These are phyloP conservation scores for Paramormyrops kingsleyae DNA, from an alignment of 2,113 vertebrate genomes.

Conservation along the genomic window DNA sequence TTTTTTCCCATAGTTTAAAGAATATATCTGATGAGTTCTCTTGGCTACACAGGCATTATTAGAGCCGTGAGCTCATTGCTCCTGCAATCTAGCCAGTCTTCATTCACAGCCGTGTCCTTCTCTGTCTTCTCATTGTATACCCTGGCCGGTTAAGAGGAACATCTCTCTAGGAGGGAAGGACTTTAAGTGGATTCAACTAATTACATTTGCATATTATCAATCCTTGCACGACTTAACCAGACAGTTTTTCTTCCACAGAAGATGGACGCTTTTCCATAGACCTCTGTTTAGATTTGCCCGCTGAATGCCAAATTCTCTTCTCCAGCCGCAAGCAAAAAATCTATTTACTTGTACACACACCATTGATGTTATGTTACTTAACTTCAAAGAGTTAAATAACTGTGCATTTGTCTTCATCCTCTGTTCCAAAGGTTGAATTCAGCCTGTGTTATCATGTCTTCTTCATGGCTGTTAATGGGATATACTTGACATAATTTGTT, in stretches of 20 bases:
- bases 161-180: slow-evolving; percentile 10
- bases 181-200: not conserved
- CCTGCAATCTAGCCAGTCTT: not conserved
- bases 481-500: not conserved
- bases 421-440: not conserved
- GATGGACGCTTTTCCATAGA: not conserved
- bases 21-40: not conserved
- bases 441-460: not conserved
- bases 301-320: not conserved
- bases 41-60: not conserved
- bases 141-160: not conserved
- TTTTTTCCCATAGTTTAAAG: not conserved
- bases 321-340: not conserved
- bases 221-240: not conserved
- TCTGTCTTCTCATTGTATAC: not conserved
- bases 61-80: not conserved
- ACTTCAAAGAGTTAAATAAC: not conserved
- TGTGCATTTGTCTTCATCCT: not conserved
- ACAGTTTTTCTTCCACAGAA: not conserved
- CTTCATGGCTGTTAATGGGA: not conserved
- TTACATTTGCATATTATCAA: slow-evolving; percentile 12
- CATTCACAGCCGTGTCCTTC: not conserved
- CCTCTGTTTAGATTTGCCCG: not conserved
- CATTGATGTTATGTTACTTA: not conserved
- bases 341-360: not conserved